Percentiles rank a stretch among this genome's conserved stretches.
These are phyloP conservation scores for Belgica antarctica DNA, from an alignment of 2,888 invertebrate species.

Conservation along the genomic window DNA sequence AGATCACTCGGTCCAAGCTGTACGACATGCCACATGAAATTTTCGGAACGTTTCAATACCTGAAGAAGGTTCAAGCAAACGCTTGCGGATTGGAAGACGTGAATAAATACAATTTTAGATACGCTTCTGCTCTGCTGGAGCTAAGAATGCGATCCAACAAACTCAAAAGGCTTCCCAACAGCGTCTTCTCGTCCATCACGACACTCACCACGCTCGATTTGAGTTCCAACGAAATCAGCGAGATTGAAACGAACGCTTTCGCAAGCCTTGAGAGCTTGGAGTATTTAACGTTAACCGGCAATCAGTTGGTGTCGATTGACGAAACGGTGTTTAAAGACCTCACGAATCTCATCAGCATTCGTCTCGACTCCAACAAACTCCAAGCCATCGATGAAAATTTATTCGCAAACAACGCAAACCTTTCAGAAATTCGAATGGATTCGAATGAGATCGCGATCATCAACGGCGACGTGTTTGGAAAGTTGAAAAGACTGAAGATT, in stretches of 20 bases:
- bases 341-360: conserved; percentile 1
- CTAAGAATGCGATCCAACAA: conserved; percentile 29
- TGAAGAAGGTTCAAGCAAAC: conserved; percentile 7
- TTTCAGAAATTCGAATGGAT: conserved; percentile 35
- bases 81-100: conserved; percentile 29
- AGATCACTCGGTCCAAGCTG: conserved; percentile 4
- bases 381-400: conserved; percentile 40
- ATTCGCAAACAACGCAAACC: conserved; percentile 19
- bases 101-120: conserved; percentile 25
- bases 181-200: neutral
- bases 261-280: neutral
- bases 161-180: conserved; percentile 30
- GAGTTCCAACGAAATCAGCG: conserved; percentile 26
- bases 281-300: conserved; percentile 17
- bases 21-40: conserved; percentile 34
- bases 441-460: conserved; percentile 39
- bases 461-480: conserved; percentile 27
- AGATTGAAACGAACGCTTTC: conserved; percentile 31
- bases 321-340: conserved; percentile 31
- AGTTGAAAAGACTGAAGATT: neutral
- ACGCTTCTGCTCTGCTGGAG: conserved; percentile 24
- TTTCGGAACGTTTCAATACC: conserved; percentile 25
- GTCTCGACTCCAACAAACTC: conserved; percentile 36
- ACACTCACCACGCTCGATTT: conserved; percentile 3
- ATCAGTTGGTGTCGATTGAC: conserved; percentile 8